Evolutionary conservation across 2,888 invertebrate genomes (phyloP), one percentile per base, ranked within the genome.

Genomic region (Pollenia amentaria): DNA sequence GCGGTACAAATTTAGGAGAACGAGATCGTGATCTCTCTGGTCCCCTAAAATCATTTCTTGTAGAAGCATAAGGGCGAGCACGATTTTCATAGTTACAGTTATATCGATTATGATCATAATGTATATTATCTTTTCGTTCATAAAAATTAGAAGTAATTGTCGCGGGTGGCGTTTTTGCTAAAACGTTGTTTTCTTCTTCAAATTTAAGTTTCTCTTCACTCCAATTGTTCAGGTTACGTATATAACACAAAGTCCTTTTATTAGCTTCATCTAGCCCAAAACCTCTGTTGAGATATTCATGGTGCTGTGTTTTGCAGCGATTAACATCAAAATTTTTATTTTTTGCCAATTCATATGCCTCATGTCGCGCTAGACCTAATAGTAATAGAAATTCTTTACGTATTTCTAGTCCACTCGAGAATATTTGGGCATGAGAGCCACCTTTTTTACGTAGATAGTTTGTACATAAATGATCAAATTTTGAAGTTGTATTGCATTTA

Each of bases 351-450:
- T 75, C 75, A 21, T 69, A 67, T 9, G 87, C 84, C 29, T 80
- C 80, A 72, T 76, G 62, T 7, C 87, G 83, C n/a, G 57, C 29
- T 12, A 87, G 55, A 44, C 84, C 86, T 78, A 87, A 64, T 51
- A 73, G 21, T 14, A 51, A 29, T 48, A 87, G 64, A 77, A 87
- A 87, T 62, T 42, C 62, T 73, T 38, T 84, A 55, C 87, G 84
- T 16, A 55, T 10, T 29, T 87, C 72, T 16, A 84, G 46, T 3
- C 1, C 65, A n/a, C 4, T 18, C 18, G 46, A 48, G 18, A 9
- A 44, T 12, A 16, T 10, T 0, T n/a, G 48, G 55, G 48, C 65
- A 65, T 73, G 44, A 18, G 44, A 64, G 51, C 72, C 53, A 64
- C 16, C 73, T 67, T 73, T 48, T 16, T 18, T 11, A 38, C 21